phyloP scores from a whole-genome alignment of 2,113 vertebrate genomes.

The Aegotheles bennettii region DNA sequence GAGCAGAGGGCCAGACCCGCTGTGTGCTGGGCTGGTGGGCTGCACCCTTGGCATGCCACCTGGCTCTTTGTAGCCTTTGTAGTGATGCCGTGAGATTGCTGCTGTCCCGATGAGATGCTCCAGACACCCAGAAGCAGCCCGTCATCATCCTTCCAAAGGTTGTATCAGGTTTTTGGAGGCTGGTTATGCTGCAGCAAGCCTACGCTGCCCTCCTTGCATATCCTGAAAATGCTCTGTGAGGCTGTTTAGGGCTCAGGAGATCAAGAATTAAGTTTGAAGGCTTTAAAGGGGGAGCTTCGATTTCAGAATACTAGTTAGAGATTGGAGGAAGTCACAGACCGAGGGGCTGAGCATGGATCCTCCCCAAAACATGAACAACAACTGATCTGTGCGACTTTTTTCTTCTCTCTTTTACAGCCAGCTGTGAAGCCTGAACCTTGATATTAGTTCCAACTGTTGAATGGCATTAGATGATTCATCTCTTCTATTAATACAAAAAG shows the following conservation, averaged over 20 bases:
- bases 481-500: slow-evolving; percentile 36
- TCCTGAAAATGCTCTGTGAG: neutral
- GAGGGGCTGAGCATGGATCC: neutral
- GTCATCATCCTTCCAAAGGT: neutral
- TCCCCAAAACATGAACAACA: neutral
- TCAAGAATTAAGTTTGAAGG: neutral
- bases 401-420: neutral
- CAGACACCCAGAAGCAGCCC: neutral
- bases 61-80: neutral
- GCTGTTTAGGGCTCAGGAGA: neutral
- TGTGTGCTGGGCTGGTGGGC: neutral
- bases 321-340: neutral
- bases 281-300: neutral
- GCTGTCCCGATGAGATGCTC: neutral
- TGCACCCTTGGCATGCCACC: neutral
- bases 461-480: slow-evolving; percentile 34
- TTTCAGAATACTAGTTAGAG: neutral
- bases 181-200: neutral
- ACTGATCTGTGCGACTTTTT: neutral
- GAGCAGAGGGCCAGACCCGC: neutral
- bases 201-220: neutral
- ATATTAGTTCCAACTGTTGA: slow-evolving; percentile 15
- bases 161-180: neutral
- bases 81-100: neutral
- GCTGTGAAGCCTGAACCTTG: neutral